Conservation (phyloP, 2,888 invertebrate species). For the Dicyrtomina minuta region DNA sequence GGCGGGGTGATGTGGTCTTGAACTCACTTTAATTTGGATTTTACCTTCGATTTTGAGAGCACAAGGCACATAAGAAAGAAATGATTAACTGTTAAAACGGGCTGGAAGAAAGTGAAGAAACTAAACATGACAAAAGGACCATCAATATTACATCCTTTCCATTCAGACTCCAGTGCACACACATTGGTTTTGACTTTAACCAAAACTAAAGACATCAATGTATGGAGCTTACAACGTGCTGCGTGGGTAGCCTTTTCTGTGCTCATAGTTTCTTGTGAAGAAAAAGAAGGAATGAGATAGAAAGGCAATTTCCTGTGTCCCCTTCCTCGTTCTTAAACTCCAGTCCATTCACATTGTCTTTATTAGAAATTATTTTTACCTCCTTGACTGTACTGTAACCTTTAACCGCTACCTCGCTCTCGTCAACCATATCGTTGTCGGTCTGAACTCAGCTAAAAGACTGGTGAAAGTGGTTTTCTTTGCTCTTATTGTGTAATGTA, state of each 20-base stretch:
- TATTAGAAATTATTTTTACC: not conserved
- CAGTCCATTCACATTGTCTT: not conserved
- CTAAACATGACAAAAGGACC: slow-evolving; percentile 10
- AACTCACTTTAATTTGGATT: too few relatives aligned
- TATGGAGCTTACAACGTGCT: slow-evolving; percentile 34
- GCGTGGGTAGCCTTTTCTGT: too few relatives aligned
- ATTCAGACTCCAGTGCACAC: not conserved
- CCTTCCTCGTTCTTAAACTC: slow-evolving; percentile 11
- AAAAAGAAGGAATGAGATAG: slow-evolving; percentile 16
- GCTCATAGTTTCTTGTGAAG: too few relatives aligned
- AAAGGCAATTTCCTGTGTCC: slow-evolving; percentile 36
- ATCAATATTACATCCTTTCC: not conserved
- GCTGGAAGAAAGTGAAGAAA: slow-evolving; percentile 2
- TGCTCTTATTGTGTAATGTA: too few relatives aligned
- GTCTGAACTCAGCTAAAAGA: not conserved
- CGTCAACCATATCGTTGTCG: not conserved
- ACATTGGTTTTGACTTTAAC: not conserved
- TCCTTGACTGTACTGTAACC: not conserved
- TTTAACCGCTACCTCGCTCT: not conserved
- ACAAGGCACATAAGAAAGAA: too few relatives aligned
- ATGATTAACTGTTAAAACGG: too few relatives aligned
- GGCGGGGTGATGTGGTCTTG: too few relatives aligned
- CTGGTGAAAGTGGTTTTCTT: not conserved
- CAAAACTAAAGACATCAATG: slow-evolving; percentile 3
- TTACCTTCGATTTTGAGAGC: too few relatives aligned